Evolutionary conservation across 2,888 invertebrate species (phyloP).

Genomic region (Mongoloraphidia duomilia): DNA sequence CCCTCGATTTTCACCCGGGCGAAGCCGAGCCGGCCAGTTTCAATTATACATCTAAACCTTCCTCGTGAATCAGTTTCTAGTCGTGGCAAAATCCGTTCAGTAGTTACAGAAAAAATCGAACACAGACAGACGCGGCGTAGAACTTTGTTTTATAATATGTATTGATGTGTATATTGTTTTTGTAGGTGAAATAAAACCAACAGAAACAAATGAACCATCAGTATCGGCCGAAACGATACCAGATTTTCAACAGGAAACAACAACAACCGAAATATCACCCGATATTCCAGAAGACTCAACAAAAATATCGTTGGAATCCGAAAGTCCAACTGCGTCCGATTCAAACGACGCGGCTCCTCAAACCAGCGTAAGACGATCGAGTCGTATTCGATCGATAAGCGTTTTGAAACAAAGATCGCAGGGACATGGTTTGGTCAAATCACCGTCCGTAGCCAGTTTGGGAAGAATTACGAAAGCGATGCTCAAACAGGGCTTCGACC

Average conservation of each 20-base stretch:
- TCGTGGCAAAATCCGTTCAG: no score
- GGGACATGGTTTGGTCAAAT: conserved; percentile 48
- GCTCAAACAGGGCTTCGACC: conserved; percentile 4
- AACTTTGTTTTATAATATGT: no score
- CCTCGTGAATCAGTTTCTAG: no score
- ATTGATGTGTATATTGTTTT: no score
- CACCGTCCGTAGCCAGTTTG: conserved; percentile 28
- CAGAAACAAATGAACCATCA: background rate
- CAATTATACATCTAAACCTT: no score
- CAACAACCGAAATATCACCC: background rate
- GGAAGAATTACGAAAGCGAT: conserved; percentile 2
- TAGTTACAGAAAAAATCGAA: no score
- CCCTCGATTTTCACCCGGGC: no score
- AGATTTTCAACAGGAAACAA: background rate
- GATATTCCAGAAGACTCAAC: background rate
- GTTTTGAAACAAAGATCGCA: conserved; percentile 49
- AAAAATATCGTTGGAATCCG: background rate
- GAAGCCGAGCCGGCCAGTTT: no score
- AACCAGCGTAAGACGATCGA: conserved; percentile 47
- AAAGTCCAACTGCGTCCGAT: background rate
- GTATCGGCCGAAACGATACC: background rate
- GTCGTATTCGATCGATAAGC: conserved; percentile 61
- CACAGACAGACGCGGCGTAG: no score
- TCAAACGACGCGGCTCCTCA: background rate
- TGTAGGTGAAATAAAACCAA: no score